Evolutionary conservation across 2,113 vertebrate species (phyloP), one percentile per base, ranked within the genome.

Genomic region (Condylura cristata): DNA sequence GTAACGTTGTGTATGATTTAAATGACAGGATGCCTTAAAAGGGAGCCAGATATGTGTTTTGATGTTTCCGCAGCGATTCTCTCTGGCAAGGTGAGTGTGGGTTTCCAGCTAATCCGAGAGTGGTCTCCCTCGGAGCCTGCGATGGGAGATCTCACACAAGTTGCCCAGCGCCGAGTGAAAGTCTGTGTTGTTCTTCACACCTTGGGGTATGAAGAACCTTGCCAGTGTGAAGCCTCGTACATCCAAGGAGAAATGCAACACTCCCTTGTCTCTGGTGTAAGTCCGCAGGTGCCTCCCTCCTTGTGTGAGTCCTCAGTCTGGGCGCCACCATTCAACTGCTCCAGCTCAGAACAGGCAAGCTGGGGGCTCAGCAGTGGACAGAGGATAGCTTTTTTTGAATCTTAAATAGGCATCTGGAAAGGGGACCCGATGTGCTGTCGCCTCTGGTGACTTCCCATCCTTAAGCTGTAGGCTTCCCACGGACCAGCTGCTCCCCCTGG

Each of bases 1-100:
- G 91, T 80, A 95, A 90, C 51, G 78, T 32, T 94, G 51, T 78
- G 39, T 61, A 39, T 61, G 80, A 93, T 92, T 95, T 96, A 78
- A 95, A 95, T 75, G 72, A 89, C 83, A 90, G 44, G 56, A 30
- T 41, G 44, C n/a, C 87, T 66, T 75, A 72, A 80, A 94, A 94
- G 13, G 48, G 72, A 76, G 53, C 58, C 70, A 81, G 18, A 39
- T 85, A 32, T 8, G 39, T 75, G 46, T 88, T 92, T 46, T 70
- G 51, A 71, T 79, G 32, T 96, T 95, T 74, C 91, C 86, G 22
- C 81, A 94, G 70, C 76, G 39, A 90, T 75, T 65, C 37, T 84
- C 79, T 76, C 20, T 86, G 76, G 72, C 83, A 94, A 66, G 65
- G 13, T 26, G 41, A 72, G 18, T 37, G 72, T 48, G 82, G 75